Evolutionary conservation across 92 coral and sea anemone species (phyloP).

Genomic region (Hydrozoanthus gracilis): DNA sequence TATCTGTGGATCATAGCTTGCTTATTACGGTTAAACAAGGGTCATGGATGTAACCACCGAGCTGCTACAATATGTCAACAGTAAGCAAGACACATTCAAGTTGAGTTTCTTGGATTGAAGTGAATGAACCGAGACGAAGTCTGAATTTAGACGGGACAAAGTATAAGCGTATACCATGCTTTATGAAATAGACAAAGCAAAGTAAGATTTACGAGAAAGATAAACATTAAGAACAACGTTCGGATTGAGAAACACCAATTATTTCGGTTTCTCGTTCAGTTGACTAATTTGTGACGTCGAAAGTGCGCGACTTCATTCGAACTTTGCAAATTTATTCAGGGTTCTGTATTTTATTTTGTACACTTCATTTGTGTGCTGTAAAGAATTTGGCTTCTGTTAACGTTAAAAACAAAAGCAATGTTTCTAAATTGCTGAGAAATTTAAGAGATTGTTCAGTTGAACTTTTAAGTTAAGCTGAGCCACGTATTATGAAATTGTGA

Average conservation of each 20-base stretch:
- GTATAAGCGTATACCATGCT: constrained; percentile 28
- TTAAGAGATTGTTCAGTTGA: background rate
- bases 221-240: background rate
- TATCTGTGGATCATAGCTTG: constrained; percentile 34
- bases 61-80: constrained; percentile 52
- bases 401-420: background rate
- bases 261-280: constrained; percentile 21
- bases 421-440: background rate
- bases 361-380: constrained; percentile 22
- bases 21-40: constrained; percentile 22
- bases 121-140: constrained; percentile 44
- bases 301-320: constrained; percentile 36
- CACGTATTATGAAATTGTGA: constrained; percentile 30
- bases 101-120: constrained; percentile 17
- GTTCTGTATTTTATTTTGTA: constrained; percentile 28
- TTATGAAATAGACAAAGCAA: constrained; percentile 11
- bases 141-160: constrained; percentile 2
- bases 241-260: background rate
- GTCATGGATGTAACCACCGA: constrained; percentile 30
- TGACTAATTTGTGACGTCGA: background rate
- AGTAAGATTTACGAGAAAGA: constrained; percentile 13
- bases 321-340: constrained; percentile 28
- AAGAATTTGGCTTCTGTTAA: constrained; percentile 20
- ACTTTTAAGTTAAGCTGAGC: background rate
- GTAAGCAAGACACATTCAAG: constrained; percentile 45